Conservation (phyloP, 1,140 invertebrate genomes). For the Temnothorax curvispinosus region DNA sequence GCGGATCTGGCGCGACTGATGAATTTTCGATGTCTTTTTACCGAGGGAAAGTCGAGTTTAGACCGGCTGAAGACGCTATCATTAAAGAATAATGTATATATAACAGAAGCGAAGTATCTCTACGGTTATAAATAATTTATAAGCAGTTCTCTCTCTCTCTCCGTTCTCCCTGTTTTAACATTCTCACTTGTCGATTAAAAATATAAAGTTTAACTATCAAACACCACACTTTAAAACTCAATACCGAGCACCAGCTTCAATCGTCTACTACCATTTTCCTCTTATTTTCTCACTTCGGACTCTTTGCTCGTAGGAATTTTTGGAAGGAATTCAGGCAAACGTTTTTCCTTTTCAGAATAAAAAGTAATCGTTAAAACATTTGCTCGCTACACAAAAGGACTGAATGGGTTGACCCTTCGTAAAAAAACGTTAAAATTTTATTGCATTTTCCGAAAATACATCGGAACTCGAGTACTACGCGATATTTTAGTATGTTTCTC, state of each 20-base stretch:
- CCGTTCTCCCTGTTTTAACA: not conserved
- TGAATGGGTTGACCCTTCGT: too few species aligned
- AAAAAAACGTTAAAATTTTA: not conserved
- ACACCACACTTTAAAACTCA: not conserved
- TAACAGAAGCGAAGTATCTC: not conserved
- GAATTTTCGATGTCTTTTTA: constrained; percentile 16
- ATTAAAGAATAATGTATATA: not conserved
- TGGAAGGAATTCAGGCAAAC: not conserved
- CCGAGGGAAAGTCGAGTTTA: not conserved
- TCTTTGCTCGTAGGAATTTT: not conserved
- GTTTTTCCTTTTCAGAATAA: not conserved
- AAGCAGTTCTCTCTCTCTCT: not conserved
- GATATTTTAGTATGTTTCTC: not conserved
- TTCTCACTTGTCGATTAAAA: not conserved
- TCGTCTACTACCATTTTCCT: not conserved
- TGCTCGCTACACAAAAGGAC: not conserved
- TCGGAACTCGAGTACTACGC: not conserved
- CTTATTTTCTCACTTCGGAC: too few species aligned
- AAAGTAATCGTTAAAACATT: constrained; percentile 13
- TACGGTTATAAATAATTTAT: not conserved
- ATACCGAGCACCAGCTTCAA: not conserved
- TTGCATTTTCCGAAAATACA: not conserved
- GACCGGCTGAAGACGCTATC: not conserved
- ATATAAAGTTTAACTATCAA: constrained; percentile 1
- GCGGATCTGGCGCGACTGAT: not conserved